Conservation (phyloP, 2,888 invertebrate species). For the Napeogenes sylphis region DNA sequence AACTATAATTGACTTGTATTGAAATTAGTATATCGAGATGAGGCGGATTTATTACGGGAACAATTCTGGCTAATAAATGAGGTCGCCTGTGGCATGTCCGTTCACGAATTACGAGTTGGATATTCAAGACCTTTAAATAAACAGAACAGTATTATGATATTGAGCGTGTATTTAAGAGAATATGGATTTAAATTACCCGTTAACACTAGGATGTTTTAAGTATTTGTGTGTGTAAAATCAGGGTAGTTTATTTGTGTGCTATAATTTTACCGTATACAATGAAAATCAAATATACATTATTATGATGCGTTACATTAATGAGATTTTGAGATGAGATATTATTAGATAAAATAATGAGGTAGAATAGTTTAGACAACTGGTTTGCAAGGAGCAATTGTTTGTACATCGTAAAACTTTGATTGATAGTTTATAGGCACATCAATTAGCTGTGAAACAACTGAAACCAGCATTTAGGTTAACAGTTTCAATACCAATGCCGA, state of each 20-base stretch:
- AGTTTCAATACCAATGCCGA: constrained; percentile 54
- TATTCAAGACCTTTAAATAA: constrained; percentile 59
- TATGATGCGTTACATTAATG: no score
- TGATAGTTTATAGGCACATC: constrained; percentile 70
- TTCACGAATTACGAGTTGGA: constrained; percentile 45
- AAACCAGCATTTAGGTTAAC: constrained; percentile 58
- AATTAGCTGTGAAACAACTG: constrained; percentile 58
- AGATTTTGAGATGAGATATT: constrained; percentile 7
- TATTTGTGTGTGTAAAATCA: no score
- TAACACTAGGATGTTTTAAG: no score
- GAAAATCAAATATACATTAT: no score
- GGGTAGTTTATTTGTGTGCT: no score
- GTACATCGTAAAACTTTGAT: constrained; percentile 69
- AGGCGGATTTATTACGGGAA: constrained; percentile 21
- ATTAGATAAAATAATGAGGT: constrained; percentile 46
- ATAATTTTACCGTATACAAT: no score
- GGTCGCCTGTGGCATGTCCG: constrained; percentile 55
- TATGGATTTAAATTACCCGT: neutral
- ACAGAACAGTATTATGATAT: constrained; percentile 52
- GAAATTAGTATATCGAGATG: constrained; percentile 12
- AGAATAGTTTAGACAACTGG: constrained; percentile 56
- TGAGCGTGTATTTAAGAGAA: constrained; percentile 37
- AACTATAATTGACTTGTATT: no score
- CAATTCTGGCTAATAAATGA: constrained; percentile 36
- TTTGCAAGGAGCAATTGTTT: constrained; percentile 64